A percentile compares a stretch with the other conserved stretches of the same genome.
phyloP scores from a whole-genome alignment of 2,797 vertebrate genomes.

The Taeniopygia guttata region DNA sequence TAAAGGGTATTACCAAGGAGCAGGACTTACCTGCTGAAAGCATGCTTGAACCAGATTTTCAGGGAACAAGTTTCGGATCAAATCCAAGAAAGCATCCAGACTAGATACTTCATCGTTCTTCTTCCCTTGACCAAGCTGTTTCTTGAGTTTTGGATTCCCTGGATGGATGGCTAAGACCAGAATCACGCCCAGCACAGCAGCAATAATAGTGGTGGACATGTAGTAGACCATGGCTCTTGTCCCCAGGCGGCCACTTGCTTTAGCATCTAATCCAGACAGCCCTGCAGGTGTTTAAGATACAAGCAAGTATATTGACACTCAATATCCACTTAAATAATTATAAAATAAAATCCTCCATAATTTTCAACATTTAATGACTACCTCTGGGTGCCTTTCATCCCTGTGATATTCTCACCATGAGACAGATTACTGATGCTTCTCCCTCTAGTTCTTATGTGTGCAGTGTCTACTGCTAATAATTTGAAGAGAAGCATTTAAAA shows the following conservation, averaged over 20 bases:
- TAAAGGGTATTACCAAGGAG: background rate
- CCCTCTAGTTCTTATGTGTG: background rate
- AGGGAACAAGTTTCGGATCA: conserved; percentile 96
- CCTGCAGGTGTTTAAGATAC: conserved; percentile 74
- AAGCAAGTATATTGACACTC: background rate
- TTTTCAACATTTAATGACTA: background rate
- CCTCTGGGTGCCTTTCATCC: background rate
- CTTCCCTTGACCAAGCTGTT: conserved; percentile 89
- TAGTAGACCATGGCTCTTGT: conserved; percentile 98
- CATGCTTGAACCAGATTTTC: conserved; percentile 98
- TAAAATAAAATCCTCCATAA: background rate
- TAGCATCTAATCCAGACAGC: conserved; percentile 93
- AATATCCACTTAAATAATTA: background rate
- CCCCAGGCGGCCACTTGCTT: conserved; percentile 94
- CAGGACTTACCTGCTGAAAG: conserved; percentile 91
- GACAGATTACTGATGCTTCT: background rate
- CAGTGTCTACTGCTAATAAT: background rate
- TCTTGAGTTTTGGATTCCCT: conserved; percentile 94
- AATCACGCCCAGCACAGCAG: conserved; percentile 95
- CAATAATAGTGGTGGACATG: conserved; percentile 94
- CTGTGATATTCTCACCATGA: background rate
- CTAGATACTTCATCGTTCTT: conserved; percentile 97
- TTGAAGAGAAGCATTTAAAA: background rate
- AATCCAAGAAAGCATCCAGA: conserved; percentile 95
- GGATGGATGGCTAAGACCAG: conserved; percentile 95